Evolutionary conservation across 2,888 invertebrate genomes (phyloP).

Genomic region (Aphidoletes aphidimyza): DNA sequence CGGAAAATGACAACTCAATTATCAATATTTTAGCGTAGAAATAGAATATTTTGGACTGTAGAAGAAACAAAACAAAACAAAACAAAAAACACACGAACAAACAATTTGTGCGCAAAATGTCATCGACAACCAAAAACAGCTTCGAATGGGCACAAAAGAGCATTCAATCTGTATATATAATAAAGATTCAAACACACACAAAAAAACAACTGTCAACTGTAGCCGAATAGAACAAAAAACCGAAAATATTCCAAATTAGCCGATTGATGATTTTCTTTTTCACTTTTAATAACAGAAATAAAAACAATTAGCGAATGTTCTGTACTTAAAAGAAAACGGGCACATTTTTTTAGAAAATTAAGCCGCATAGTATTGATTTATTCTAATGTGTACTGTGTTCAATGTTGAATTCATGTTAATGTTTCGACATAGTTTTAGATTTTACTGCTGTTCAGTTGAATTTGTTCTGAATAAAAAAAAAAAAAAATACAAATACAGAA

Average conservation of each 20-base stretch:
- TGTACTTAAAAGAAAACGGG: background rate
- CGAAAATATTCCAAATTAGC: background rate
- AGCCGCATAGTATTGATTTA: no score
- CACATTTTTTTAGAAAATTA: no score
- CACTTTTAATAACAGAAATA: background rate
- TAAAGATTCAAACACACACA: background rate
- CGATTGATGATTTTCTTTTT: background rate
- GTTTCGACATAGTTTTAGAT: slow-evolving; percentile 6
- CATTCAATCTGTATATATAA: background rate
- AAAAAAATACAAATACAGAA: no score
- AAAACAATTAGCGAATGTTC: background rate
- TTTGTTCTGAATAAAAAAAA: no score
- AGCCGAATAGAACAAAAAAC: background rate
- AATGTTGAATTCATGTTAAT: slow-evolving; percentile 23
- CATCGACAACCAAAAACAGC: no score
- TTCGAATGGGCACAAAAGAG: background rate
- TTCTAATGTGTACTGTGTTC: background rate
- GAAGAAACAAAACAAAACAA: no score
- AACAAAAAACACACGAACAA: no score
- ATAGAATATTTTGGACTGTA: no score
- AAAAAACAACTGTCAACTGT: background rate
- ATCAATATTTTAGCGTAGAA: slow-evolving; percentile 40
- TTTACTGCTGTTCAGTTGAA: no score
- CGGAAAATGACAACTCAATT: slow-evolving; percentile 5
- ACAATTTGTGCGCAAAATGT: no score